Percentiles rank a stretch among this genome's conserved stretches.
Conservation (phyloP, 2,888 invertebrate genomes). For the Diarsia brunnea region DNA sequence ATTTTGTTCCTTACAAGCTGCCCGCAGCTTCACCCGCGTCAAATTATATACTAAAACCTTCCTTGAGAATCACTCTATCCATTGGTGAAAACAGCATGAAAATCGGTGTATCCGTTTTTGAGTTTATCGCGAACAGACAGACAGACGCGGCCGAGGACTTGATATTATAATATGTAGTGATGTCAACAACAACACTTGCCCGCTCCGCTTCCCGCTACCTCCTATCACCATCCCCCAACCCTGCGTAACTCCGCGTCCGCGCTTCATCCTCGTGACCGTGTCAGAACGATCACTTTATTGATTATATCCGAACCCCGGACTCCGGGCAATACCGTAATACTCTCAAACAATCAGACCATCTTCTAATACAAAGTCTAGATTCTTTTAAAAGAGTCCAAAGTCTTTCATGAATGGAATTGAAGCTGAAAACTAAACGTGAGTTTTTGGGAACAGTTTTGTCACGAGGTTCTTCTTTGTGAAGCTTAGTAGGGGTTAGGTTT, state of each 20-base stretch:
- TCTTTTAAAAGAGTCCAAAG: constrained; percentile 42
- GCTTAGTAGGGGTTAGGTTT: background rate
- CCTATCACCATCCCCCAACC: constrained; percentile 58
- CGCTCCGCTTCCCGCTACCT: constrained; percentile 61
- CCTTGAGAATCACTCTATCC: too few species aligned
- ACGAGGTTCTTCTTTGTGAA: constrained; percentile 14
- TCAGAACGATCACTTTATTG: constrained; percentile 88
- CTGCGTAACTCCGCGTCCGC: constrained; percentile 87
- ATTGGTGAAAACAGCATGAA: too few species aligned
- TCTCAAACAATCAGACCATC: constrained; percentile 53
- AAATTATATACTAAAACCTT: too few species aligned
- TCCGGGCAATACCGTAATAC: constrained; percentile 65
- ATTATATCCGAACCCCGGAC: constrained; percentile 77
- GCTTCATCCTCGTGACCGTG: constrained; percentile 87
- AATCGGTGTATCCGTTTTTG: too few species aligned
- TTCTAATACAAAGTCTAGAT: constrained; percentile 54
- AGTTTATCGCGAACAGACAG: too few species aligned
- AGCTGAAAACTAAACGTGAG: constrained; percentile 58
- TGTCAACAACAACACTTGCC: too few species aligned
- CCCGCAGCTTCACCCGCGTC: too few species aligned
- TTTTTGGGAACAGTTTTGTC: constrained; percentile 12
- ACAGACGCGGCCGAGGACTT: too few species aligned
- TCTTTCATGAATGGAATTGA: constrained; percentile 53
- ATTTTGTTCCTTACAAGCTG: too few species aligned
- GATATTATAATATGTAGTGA: too few species aligned